phyloP scores from a whole-genome alignment of 2,113 vertebrate genomes.

The Oncorhynchus masou region DNA sequence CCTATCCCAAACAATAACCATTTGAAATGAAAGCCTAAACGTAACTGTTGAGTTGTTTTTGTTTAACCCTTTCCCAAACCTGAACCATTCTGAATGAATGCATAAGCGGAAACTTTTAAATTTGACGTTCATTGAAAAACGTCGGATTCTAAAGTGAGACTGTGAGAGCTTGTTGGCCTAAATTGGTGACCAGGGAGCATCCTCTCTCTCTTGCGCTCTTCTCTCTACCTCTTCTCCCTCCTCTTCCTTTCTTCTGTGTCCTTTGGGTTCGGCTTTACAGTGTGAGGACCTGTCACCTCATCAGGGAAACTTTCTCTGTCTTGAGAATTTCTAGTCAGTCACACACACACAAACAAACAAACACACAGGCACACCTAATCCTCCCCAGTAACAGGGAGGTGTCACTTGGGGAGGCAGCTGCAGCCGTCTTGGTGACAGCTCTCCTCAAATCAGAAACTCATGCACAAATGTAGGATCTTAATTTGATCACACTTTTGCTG shows the following conservation, averaged over 20 bases:
- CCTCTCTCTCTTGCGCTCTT: neutral
- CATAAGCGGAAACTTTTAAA: no score
- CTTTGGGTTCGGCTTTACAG: conserved; percentile 76
- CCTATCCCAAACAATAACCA: no score
- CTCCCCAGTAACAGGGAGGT: conserved; percentile 87
- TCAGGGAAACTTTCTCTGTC: conserved; percentile 94
- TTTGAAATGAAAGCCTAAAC: no score
- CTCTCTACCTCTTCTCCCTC: conserved; percentile 18
- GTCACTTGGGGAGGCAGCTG: conserved; percentile 95
- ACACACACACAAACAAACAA: conserved; percentile 47
- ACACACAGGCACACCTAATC: neutral
- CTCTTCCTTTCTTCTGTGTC: conserved; percentile 62
- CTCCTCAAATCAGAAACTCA: conserved; percentile 92
- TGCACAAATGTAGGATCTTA: conserved; percentile 50
- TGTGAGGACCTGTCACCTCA: conserved; percentile 89
- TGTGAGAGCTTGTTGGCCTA: no score
- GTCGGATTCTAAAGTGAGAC: no score
- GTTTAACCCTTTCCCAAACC: no score
- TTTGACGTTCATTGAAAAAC: no score
- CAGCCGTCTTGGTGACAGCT: conserved; percentile 90
- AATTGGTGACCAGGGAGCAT: neutral
- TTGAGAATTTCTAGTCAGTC: conserved; percentile 87
- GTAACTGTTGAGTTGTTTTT: no score
- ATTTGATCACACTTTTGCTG: no score
- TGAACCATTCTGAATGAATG: no score